These are phyloP conservation scores for Scleropages formosus DNA, from an alignment of 2,797 vertebrate species.

Conservation along the genomic window DNA sequence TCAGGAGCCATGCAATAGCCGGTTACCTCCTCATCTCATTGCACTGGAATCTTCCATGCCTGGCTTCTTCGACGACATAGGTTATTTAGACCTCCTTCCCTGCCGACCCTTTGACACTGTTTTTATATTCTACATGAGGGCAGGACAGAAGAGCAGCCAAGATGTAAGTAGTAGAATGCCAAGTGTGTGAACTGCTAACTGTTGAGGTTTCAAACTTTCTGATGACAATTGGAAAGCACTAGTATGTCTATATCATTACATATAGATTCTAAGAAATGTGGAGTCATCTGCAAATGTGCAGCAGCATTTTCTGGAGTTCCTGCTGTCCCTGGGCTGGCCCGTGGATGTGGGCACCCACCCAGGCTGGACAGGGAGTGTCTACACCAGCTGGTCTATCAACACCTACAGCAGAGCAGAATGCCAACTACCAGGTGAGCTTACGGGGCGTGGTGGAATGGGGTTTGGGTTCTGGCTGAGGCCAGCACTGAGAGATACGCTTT, in stretches of 20 bases:
- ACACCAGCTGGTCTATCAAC: conserved; percentile 95
- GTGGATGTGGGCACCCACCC: conserved; percentile 81
- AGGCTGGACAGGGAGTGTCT: conserved; percentile 82
- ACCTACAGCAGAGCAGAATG: conserved; percentile 72
- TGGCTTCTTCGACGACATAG: conserved; percentile 85
- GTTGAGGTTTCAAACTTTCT: too few species aligned
- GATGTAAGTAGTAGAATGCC: conserved; percentile 69
- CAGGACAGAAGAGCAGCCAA: conserved; percentile 84
- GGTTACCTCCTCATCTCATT: conserved; percentile 83
- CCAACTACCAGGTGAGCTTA: conserved; percentile 71
- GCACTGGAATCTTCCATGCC: conserved; percentile 83
- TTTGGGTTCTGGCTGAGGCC: neutral
- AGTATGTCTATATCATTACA: neutral
- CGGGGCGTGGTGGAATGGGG: neutral
- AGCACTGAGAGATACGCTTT: neutral
- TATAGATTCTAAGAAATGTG: conserved; percentile 85
- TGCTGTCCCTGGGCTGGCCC: conserved; percentile 83
- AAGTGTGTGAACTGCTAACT: neutral
- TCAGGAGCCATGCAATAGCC: conserved; percentile 84
- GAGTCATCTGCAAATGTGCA: conserved; percentile 79
- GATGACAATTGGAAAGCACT: neutral
- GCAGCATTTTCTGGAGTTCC: conserved; percentile 84
- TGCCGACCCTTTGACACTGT: conserved; percentile 84
- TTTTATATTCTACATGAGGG: conserved; percentile 89
- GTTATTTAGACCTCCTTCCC: conserved; percentile 80